phyloP scores from a whole-genome alignment of 1,140 invertebrate genomes.

The Lordiphosa stackelbergi region DNA sequence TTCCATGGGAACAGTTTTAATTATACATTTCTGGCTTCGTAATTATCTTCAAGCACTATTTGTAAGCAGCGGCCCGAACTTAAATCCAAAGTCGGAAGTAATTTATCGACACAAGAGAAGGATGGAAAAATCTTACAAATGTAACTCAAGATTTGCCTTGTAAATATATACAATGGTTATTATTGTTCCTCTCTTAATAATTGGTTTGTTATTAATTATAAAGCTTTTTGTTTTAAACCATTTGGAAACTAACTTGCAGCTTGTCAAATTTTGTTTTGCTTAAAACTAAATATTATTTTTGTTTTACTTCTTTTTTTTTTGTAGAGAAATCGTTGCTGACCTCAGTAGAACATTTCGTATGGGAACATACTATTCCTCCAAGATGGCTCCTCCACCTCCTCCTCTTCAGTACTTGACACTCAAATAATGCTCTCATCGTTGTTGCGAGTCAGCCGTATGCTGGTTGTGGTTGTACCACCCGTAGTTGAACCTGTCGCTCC shows the following conservation, averaged over 20 bases:
- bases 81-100: too few species aligned
- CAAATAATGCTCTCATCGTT: slow-evolving; percentile 76
- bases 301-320: slow-evolving; percentile 5
- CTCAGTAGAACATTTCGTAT: slow-evolving; percentile 61
- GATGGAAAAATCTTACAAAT: background rate
- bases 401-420: slow-evolving; percentile 35
- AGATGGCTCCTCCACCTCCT: slow-evolving; percentile 14
- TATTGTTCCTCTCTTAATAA: slow-evolving; percentile 3
- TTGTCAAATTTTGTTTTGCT: slow-evolving; percentile 37
- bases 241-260: slow-evolving; percentile 23
- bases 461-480: slow-evolving; percentile 49
- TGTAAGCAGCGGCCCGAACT: too few species aligned
- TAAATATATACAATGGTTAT: slow-evolving; percentile 36
- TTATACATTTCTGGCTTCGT: too few species aligned
- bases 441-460: slow-evolving; percentile 69
- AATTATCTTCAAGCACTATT: too few species aligned
- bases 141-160: slow-evolving; percentile 8
- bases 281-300: slow-evolving; percentile 28
- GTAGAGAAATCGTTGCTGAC: slow-evolving; percentile 18
- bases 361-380: slow-evolving; percentile 28
- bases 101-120: too few species aligned
- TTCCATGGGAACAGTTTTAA: too few species aligned
- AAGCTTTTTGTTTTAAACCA: slow-evolving; percentile 60
- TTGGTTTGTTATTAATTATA: slow-evolving; percentile 35
- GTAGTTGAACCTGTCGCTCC: slow-evolving; percentile 1